These are phyloP conservation scores for Porites lutea DNA, from an alignment of 64 coral and sea anemone species.

Conservation along the genomic window DNA sequence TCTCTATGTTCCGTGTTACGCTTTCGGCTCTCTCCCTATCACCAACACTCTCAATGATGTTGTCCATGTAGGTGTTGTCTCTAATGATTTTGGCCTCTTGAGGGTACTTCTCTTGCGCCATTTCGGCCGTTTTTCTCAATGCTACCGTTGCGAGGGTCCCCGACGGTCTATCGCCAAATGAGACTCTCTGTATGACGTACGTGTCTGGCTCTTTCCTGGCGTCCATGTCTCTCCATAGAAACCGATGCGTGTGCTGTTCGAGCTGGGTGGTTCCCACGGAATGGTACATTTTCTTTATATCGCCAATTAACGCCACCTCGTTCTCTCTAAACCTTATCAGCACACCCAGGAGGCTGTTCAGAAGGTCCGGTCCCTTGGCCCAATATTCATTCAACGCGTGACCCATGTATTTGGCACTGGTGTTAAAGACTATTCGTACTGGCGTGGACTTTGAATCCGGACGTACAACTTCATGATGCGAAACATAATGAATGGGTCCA, in stretches of 20 bases:
- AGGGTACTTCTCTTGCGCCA: too few species aligned
- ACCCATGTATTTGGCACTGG: slow-evolving; percentile 53
- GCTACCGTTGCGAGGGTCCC: slow-evolving; percentile 19
- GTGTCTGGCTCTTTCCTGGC: not conserved
- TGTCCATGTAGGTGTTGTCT: too few species aligned
- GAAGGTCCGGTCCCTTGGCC: slow-evolving; percentile 56
- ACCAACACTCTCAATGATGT: too few species aligned
- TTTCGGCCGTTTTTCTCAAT: too few species aligned
- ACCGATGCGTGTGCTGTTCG: not conserved
- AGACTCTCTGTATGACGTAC: not conserved
- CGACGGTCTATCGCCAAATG: slow-evolving; percentile 11
- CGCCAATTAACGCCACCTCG: slow-evolving; percentile 24
- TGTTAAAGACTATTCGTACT: slow-evolving; percentile 58
- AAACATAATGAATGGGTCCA: slow-evolving; percentile 57
- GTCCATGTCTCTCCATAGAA: not conserved
- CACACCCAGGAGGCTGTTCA: slow-evolving; percentile 54
- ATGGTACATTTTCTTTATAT: slow-evolving; percentile 39
- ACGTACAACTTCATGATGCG: slow-evolving; percentile 53
- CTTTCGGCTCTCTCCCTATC: too few species aligned
- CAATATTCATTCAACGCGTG: slow-evolving; percentile 52
- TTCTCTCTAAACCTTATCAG: not conserved
- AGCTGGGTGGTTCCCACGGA: not conserved
- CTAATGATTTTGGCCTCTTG: too few species aligned
- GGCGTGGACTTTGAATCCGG: slow-evolving; percentile 61
- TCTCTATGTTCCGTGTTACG: too few species aligned